Conservation (phyloP, 2,113 vertebrate genomes). For the Psilopsiagon aurifrons region DNA sequence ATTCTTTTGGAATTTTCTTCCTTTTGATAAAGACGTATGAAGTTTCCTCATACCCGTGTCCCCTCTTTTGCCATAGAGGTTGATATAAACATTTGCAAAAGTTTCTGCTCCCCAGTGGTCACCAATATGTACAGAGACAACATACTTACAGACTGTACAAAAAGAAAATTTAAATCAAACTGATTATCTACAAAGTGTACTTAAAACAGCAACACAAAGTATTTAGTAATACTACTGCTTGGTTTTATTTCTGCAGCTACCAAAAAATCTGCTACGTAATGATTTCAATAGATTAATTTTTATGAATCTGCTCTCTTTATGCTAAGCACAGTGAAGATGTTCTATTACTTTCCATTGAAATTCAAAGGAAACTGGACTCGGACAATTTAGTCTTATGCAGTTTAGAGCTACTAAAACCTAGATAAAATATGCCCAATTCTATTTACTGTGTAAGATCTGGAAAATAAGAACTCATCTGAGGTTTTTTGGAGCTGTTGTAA, state of each 20-base stretch:
- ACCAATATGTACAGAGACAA: conserved; percentile 60
- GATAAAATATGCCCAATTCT: neutral
- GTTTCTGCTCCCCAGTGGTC: conserved; percentile 69
- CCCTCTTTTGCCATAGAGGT: conserved; percentile 63
- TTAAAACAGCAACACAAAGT: neutral
- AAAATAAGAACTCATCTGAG: neutral
- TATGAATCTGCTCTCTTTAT: neutral
- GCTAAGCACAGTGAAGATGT: neutral
- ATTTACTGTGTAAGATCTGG: neutral
- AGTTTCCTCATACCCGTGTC: conserved; percentile 67
- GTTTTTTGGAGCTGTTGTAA: neutral
- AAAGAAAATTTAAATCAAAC: neutral
- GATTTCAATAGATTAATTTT: neutral
- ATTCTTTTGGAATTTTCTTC: conserved; percentile 66
- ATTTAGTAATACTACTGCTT: neutral
- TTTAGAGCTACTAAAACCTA: neutral
- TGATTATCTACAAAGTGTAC: neutral
- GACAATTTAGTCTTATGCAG: neutral
- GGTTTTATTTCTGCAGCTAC: neutral
- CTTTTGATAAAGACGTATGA: conserved; percentile 22
- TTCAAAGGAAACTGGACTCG: neutral
- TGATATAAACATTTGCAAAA: conserved; percentile 67
- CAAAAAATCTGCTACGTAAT: neutral
- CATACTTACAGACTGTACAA: conserved; percentile 54
- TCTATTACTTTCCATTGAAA: neutral